These are phyloP conservation scores for Macropodus opercularis DNA, from an alignment of 2,797 vertebrate species.

Conservation along the genomic window DNA sequence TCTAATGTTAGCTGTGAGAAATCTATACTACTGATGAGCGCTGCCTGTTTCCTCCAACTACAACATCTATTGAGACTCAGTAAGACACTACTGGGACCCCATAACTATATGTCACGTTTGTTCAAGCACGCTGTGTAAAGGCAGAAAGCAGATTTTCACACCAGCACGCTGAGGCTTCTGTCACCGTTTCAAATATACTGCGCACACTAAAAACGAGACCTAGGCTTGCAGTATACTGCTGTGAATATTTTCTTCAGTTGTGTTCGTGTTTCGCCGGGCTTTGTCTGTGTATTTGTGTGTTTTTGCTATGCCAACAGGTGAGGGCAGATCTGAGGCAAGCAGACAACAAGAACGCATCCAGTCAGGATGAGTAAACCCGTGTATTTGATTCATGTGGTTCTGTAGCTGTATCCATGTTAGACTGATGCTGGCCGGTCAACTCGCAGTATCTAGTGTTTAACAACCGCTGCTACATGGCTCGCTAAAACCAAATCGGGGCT, in stretches of 20 bases:
- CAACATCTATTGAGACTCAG: background rate
- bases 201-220: conserved; percentile 1
- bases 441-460: too few relatives aligned
- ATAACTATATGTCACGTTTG: background rate
- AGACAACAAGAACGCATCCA: background rate
- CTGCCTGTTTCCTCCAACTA: background rate
- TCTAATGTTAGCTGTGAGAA: background rate
- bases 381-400: background rate
- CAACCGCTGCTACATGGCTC: too few relatives aligned
- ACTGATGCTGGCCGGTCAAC: background rate
- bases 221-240: background rate
- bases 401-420: background rate
- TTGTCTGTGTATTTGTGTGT: background rate
- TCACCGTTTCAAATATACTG: background rate
- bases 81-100: background rate
- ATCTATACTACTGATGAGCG: background rate
- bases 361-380: background rate
- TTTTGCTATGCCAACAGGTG: background rate
- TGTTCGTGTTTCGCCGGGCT: background rate
- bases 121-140: background rate
- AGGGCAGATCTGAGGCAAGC: conserved; percentile 2
- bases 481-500: too few relatives aligned
- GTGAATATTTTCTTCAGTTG: background rate
- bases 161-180: conserved; percentile 1
- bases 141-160: conserved; percentile 5